A percentile compares a stretch with the other conserved stretches of the same genome.
phyloP scores from a whole-genome alignment of 2,888 invertebrate species.

The Ophion ventricosus region DNA sequence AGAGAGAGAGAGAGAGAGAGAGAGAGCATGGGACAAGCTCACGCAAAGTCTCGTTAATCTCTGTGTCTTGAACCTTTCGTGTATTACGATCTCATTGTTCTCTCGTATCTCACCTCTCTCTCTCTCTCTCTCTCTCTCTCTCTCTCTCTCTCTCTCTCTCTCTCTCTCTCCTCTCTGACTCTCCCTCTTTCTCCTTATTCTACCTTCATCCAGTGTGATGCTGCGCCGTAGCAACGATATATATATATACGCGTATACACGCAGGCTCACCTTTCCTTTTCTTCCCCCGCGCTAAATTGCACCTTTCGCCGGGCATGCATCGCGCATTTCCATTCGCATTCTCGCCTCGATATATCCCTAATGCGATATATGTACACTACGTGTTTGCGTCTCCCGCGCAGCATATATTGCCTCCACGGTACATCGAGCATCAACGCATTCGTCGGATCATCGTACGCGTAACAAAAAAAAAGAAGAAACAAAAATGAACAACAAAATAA shows the following conservation, averaged over 20 bases:
- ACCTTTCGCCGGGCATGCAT: slow-evolving; percentile 59
- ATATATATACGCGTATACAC: too few species aligned
- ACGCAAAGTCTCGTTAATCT: slow-evolving; percentile 64
- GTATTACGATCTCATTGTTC: slow-evolving; percentile 67
- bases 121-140: not conserved
- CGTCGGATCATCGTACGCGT: slow-evolving; percentile 41
- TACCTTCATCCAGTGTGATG: not conserved
- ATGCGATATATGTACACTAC: slow-evolving; percentile 21
- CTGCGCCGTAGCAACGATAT: slow-evolving; percentile 42
- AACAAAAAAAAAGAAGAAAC: slow-evolving; percentile 33
- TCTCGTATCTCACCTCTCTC: slow-evolving; percentile 37
- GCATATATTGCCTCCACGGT: slow-evolving; percentile 13
- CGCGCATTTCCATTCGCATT: slow-evolving; percentile 64
- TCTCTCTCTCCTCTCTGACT: slow-evolving; percentile 18
- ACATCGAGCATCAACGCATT: slow-evolving; percentile 31
- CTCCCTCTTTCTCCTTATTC: slow-evolving; percentile 1
- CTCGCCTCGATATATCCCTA: slow-evolving; percentile 42
- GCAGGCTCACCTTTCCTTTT: slow-evolving; percentile 58
- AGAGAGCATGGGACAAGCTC: slow-evolving; percentile 61
- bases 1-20: slow-evolving; percentile 33
- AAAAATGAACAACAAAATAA: not conserved
- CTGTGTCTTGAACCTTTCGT: slow-evolving; percentile 60
- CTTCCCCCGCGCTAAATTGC: slow-evolving; percentile 66
- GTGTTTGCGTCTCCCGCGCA: slow-evolving; percentile 15
- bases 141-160: not conserved